phyloP scores from a whole-genome alignment of 2,797 vertebrate species.

The Xenopus petersii region DNA sequence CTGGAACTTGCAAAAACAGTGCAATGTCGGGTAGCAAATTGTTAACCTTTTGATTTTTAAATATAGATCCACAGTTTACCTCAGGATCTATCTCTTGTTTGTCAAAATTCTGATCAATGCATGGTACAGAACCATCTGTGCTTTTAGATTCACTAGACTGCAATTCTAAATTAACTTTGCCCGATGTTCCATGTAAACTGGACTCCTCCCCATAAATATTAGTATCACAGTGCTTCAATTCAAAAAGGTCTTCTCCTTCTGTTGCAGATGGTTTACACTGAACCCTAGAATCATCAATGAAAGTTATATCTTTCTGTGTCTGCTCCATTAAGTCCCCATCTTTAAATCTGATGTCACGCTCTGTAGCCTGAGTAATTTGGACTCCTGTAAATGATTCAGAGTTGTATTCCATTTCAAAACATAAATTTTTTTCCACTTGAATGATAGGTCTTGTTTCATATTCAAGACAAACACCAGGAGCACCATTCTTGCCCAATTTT shows the following conservation, averaged over 20 bases:
- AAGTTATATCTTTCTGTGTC: too few relatives aligned
- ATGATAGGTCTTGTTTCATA: neutral
- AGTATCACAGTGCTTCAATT: too few relatives aligned
- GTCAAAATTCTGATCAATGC: neutral
- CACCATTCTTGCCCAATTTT: neutral
- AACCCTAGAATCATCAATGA: neutral
- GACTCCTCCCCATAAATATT: too few relatives aligned
- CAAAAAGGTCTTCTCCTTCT: neutral
- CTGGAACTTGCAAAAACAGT: too few relatives aligned
- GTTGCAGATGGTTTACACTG: neutral
- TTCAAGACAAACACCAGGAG: neutral
- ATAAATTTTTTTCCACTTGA: neutral
- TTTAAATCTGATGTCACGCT: too few relatives aligned
- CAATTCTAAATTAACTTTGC: neutral
- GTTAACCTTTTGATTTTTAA: too few relatives aligned
- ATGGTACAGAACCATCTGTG: neutral
- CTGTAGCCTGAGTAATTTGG: too few relatives aligned
- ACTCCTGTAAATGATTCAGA: too few relatives aligned
- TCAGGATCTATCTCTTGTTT: neutral
- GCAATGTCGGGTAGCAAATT: too few relatives aligned
- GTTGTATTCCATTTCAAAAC: neutral
- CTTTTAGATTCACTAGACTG: neutral
- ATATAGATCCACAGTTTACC: neutral
- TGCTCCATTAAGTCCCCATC: too few relatives aligned
- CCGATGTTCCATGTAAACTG: too few relatives aligned